A percentile compares a stretch with the other conserved stretches of the same genome.
Conservation (phyloP, 2,888 invertebrate species). For the Drepanosiphum platanoidis region DNA sequence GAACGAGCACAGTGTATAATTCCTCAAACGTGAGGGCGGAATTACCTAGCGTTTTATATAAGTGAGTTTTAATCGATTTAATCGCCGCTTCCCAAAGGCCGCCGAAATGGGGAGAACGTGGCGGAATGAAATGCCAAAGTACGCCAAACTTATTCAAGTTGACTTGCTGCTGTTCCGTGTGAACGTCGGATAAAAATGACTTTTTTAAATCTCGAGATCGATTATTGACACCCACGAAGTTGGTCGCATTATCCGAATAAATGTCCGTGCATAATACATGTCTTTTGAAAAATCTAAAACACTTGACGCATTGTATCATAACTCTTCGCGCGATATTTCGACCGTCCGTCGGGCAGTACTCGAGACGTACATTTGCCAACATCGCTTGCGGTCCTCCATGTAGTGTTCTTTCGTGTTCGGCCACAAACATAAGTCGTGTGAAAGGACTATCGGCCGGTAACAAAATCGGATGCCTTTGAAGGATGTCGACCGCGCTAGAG, state of each 20-base stretch:
- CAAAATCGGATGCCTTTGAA: too few relatives aligned
- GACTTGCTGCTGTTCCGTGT: not conserved
- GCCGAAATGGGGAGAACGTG: conserved; percentile 64
- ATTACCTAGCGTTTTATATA: not conserved
- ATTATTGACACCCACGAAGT: conserved; percentile 63
- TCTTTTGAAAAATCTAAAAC: conserved; percentile 46
- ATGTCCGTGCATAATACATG: conserved; percentile 53
- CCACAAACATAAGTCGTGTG: too few relatives aligned
- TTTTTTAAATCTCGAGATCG: not conserved
- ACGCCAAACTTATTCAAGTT: not conserved
- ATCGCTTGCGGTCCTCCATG: conserved; percentile 52
- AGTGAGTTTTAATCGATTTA: conserved; percentile 55
- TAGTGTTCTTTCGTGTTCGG: too few relatives aligned
- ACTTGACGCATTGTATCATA: conserved; percentile 10
- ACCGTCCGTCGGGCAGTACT: conserved; percentile 20
- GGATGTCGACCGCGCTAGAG: too few relatives aligned
- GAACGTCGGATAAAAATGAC: not conserved
- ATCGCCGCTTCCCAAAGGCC: conserved; percentile 65
- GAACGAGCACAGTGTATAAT: conserved; percentile 37
- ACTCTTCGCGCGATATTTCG: not conserved
- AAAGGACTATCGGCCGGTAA: too few relatives aligned
- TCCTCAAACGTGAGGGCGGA: conserved; percentile 53
- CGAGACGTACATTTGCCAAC: not conserved
- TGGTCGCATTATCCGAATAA: conserved; percentile 63
- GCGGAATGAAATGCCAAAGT: conserved; percentile 65